Conservation (phyloP, 2,797 vertebrate genomes). For the Naso thynnoides region DNA sequence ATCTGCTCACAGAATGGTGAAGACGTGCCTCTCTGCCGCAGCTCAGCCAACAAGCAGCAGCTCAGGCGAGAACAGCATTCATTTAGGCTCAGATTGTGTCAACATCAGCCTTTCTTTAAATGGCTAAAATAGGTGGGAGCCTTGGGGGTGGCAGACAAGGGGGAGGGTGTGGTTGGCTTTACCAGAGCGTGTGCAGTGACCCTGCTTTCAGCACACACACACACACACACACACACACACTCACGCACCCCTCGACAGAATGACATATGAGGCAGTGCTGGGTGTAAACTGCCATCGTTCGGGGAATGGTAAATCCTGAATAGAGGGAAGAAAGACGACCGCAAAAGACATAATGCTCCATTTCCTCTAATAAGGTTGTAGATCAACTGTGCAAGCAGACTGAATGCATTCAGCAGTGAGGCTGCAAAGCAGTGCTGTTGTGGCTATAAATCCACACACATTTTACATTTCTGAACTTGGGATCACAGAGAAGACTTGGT, state of each 20-base stretch:
- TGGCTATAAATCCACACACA: slow-evolving; percentile 34
- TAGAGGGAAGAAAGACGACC: slow-evolving; percentile 78
- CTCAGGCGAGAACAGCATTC: slow-evolving; percentile 40
- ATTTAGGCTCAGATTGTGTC: slow-evolving; percentile 53
- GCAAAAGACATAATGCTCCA: slow-evolving; percentile 82
- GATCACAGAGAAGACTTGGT: not conserved
- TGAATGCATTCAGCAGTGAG: slow-evolving; percentile 27
- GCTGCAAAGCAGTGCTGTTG: slow-evolving; percentile 15
- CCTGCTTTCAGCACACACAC: slow-evolving; percentile 28
- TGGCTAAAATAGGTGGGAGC: slow-evolving; percentile 58
- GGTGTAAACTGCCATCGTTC: slow-evolving; percentile 81
- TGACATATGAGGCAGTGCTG: slow-evolving; percentile 82
- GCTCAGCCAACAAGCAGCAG: slow-evolving; percentile 21
- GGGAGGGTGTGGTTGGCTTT: slow-evolving; percentile 35
- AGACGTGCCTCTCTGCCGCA: slow-evolving; percentile 10
- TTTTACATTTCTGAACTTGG: slow-evolving; percentile 34
- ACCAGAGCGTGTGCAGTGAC: slow-evolving; percentile 32
- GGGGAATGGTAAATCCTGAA: slow-evolving; percentile 84
- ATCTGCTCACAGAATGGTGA: slow-evolving; percentile 61
- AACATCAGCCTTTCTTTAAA: slow-evolving; percentile 70
- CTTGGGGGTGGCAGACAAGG: not conserved
- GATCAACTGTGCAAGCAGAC: slow-evolving; percentile 64
- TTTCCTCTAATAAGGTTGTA: slow-evolving; percentile 79
- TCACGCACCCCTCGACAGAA: slow-evolving; percentile 56
- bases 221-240: slow-evolving; percentile 23